These are phyloP conservation scores for Hycleus phaleratus DNA, from an alignment of 1,140 invertebrate species.

Conservation along the genomic window DNA sequence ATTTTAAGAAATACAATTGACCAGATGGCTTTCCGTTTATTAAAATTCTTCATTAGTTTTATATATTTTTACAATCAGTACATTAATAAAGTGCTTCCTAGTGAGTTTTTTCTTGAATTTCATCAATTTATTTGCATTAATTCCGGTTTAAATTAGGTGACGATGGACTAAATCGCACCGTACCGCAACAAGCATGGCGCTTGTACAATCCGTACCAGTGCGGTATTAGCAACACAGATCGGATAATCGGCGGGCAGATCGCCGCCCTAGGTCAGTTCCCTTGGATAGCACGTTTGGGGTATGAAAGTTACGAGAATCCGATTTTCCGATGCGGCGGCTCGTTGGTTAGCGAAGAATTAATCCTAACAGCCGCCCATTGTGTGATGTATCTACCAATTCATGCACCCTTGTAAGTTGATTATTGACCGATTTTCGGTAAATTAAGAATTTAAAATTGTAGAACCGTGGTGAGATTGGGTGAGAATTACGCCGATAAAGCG, in stretches of 20 bases:
- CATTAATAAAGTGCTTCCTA: background rate
- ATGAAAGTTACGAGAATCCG: constrained; percentile 34
- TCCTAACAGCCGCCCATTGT: constrained; percentile 64
- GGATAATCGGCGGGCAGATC: constrained; percentile 56
- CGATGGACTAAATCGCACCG: background rate
- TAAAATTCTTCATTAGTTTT: background rate
- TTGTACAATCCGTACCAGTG: constrained; percentile 37
- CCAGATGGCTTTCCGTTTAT: no score
- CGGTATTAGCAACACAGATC: constrained; percentile 47
- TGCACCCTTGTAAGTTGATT: background rate
- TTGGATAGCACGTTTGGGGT: constrained; percentile 61
- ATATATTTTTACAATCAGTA: background rate
- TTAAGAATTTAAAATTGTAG: constrained; percentile 31
- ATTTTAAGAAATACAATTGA: no score
- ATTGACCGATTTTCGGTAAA: no score
- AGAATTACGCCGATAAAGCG: constrained; percentile 45
- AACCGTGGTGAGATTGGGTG: constrained; percentile 50
- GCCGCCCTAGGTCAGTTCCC: constrained; percentile 57
- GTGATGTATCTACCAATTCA: constrained; percentile 41
- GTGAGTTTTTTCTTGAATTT: background rate
- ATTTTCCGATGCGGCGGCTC: constrained; percentile 54
- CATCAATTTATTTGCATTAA: background rate
- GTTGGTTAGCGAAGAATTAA: constrained; percentile 50
- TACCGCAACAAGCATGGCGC: background rate
- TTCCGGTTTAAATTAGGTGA: background rate